Evolutionary conservation across 2,888 invertebrate species (phyloP), one percentile per base, ranked within the genome.

Genomic region (Mythimna lalbum): DNA sequence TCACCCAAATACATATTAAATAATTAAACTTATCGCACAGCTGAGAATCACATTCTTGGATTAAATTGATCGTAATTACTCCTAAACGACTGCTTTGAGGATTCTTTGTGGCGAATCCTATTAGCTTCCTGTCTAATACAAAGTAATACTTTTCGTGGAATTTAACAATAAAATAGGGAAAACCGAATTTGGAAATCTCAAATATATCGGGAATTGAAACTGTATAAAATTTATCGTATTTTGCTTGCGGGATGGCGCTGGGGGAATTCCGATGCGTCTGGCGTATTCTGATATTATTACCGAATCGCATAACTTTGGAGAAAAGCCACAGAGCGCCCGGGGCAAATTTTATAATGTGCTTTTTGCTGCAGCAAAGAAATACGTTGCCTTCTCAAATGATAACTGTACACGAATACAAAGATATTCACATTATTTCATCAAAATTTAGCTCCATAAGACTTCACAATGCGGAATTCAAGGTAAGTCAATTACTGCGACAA

Each of bases 241-340:
- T 64, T 76, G 61, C 78, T 68, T 59, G 65, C 57, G 63, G 81
- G 66, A 67, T 71, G 57, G 59, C 65, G 57, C 57, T 63, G 60
- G 72, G 76, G 78, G 63, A 82, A 81, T 83, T 79, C 72, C 73
- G 52, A 69, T 67, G 65, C 55, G 63, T 65, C 65, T 75, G 64
- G 57, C 69, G 57, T 70, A 52, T 59, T 62, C 57, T 70, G 62
- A 70, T 76, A 81, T 73, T 66, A 69, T 79, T 70, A 73, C 55
- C 9, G 14, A 69, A 73, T 60, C 67, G 67, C 43, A 71, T 57
- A 76, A 74, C 53, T 76, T 80, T 74, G 52, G 53, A 53, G 57
- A 59, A 64, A 64, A 69, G 56, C 63, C 63, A 49, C 63, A 59
- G 17, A 21, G 43, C 23, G 49, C 64, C 27, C 10, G 52, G 47